Evolutionary conservation across 92 coral and sea anemone genomes (phyloP).

Genomic region (Parazoanthus atlanticus): DNA sequence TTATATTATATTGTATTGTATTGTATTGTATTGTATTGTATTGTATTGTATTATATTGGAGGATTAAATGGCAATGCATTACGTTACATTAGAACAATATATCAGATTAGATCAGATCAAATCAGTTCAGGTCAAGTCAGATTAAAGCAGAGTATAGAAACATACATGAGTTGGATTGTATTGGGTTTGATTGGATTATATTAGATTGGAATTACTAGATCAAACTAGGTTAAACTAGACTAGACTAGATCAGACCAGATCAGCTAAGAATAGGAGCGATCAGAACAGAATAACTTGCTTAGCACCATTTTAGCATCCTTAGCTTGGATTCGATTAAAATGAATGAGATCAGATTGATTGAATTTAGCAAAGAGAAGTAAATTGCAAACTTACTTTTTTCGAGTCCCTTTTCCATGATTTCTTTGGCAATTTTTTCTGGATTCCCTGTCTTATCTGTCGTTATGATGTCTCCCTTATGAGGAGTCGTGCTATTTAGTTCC

Average conservation of each 20-base stretch:
- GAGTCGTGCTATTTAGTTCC: conserved; percentile 68
- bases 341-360: not conserved
- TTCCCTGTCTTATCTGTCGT: conserved; percentile 54
- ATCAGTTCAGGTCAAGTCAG: too few relatives aligned
- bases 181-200: too few relatives aligned
- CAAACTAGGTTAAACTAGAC: not conserved
- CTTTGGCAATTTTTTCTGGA: conserved; percentile 72
- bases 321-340: too few relatives aligned
- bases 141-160: too few relatives aligned
- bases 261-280: too few relatives aligned
- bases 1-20: too few relatives aligned
- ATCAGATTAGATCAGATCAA: too few relatives aligned
- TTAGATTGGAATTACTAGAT: not conserved
- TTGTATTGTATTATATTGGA: not conserved
- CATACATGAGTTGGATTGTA: too few relatives aligned
- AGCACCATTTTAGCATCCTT: not conserved
- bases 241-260: not conserved
- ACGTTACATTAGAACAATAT: too few relatives aligned
- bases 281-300: too few relatives aligned
- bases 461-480: conserved; percentile 66
- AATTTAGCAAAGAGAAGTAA: not conserved
- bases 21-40: not conserved
- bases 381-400: conserved; percentile 1
- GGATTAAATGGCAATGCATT: too few relatives aligned
- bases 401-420: conserved; percentile 61